Conservation (phyloP, 2,113 vertebrate species). For the Lampris incognitus region DNA sequence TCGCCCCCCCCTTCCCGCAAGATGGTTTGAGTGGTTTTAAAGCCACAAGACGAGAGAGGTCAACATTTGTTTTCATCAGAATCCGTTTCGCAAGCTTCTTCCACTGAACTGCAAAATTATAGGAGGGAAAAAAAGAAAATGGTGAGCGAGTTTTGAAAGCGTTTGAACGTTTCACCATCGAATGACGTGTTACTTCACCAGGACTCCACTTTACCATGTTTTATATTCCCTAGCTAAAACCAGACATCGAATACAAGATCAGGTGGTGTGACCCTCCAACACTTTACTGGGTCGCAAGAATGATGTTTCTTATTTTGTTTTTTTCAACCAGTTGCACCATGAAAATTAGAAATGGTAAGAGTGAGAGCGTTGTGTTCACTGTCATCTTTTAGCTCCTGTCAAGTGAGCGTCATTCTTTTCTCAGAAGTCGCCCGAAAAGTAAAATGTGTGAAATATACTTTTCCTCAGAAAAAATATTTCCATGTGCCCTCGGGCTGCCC, state of each 20-base stretch:
- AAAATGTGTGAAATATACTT: too few species aligned
- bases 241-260: constrained; percentile 49
- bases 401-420: too few species aligned
- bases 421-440: too few species aligned
- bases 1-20: neutral
- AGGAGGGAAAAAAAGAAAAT: constrained; percentile 14
- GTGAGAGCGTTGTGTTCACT: neutral
- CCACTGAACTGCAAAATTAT: constrained; percentile 25
- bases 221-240: constrained; percentile 44
- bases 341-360: constrained; percentile 15
- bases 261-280: constrained; percentile 30
- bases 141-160: constrained; percentile 25
- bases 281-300: constrained; percentile 26
- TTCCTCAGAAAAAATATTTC: too few species aligned
- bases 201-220: constrained; percentile 4
- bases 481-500: too few species aligned
- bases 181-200: neutral
- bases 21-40: constrained; percentile 52
- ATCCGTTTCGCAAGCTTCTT: constrained; percentile 34
- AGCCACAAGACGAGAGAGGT: constrained; percentile 58
- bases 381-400: neutral
- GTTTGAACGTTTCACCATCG: constrained; percentile 31
- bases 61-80: constrained; percentile 47
- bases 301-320: constrained; percentile 24
- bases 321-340: constrained; percentile 3